Percentiles rank a stretch among this genome's conserved stretches.
Conservation (phyloP, 37 sponge, comb jelly and placozoan species). For the Beroe ovata region DNA sequence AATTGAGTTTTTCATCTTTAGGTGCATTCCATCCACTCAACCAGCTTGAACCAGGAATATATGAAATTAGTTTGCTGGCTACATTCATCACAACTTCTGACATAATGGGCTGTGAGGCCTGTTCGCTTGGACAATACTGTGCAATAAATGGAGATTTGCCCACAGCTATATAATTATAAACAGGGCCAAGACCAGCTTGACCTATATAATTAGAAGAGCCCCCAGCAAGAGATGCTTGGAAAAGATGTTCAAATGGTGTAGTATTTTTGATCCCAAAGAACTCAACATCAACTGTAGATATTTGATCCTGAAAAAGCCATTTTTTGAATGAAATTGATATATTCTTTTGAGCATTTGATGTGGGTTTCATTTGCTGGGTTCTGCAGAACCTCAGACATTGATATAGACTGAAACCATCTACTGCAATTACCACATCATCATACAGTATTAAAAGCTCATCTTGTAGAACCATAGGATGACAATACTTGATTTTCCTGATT, state of each 20-base stretch:
- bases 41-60: slow-evolving; percentile 65
- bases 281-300: slow-evolving; percentile 42
- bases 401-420: slow-evolving; percentile 54
- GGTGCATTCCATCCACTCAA: slow-evolving; percentile 10
- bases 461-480: slow-evolving; percentile 20
- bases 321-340: slow-evolving; percentile 31
- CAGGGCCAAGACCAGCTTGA: slow-evolving; percentile 64
- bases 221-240: slow-evolving; percentile 47
- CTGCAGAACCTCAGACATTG: slow-evolving; percentile 50
- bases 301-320: slow-evolving; percentile 47
- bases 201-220: slow-evolving; percentile 60
- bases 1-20: slow-evolving; percentile 16
- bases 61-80: slow-evolving; percentile 34
- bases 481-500: slow-evolving; percentile 12
- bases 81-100: slow-evolving; percentile 62
- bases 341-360: background rate
- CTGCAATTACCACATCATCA: slow-evolving; percentile 26
- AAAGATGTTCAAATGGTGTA: slow-evolving; percentile 51
- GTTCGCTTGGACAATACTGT: slow-evolving; percentile 32
- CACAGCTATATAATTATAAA: slow-evolving; percentile 26
- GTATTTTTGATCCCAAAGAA: slow-evolving; percentile 54
- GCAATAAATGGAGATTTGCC: slow-evolving; percentile 21
- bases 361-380: slow-evolving; percentile 12
- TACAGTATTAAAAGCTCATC: slow-evolving; percentile 37
- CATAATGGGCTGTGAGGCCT: slow-evolving; percentile 48